phyloP scores from a whole-genome alignment of 2,113 vertebrate species.

The Corythaixoides concolor region DNA sequence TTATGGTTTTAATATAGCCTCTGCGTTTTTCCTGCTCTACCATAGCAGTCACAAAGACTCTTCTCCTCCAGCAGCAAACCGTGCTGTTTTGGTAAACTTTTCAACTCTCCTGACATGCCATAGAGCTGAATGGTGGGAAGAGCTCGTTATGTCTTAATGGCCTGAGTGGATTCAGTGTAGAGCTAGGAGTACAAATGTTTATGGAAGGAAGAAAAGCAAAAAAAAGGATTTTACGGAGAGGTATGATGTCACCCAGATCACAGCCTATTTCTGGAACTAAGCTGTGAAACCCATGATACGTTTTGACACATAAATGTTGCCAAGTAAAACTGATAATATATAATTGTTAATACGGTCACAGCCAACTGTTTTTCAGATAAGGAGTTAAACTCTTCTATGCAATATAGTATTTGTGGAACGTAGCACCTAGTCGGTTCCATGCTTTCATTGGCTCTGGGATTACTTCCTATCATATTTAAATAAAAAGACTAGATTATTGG shows the following conservation, averaged over 20 bases:
- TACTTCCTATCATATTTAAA: conserved; percentile 67
- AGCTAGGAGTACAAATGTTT: conserved; percentile 35
- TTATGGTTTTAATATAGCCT: fast-evolving
- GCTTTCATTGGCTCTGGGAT: conserved; percentile 62
- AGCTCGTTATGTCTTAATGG: not conserved
- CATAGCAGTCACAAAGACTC: not conserved
- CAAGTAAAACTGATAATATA: conserved; percentile 62
- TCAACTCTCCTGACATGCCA: not conserved
- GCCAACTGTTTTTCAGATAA: conserved; percentile 50
- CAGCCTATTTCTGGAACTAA: conserved; percentile 65
- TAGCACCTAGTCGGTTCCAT: conserved; percentile 9
- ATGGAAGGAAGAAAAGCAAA: not conserved
- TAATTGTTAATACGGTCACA: conserved; percentile 6
- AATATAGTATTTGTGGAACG: conserved; percentile 59
- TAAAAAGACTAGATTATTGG: conserved; percentile 59
- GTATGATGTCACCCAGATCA: conserved; percentile 58
- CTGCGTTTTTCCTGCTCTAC: not conserved
- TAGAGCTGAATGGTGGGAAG: not conserved
- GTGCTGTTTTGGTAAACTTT: not conserved
- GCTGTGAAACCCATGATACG: conserved; percentile 19
- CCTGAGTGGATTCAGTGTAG: not conserved
- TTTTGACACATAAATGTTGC: conserved; percentile 43
- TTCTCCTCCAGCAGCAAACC: not conserved
- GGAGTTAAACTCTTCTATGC: conserved; percentile 18
- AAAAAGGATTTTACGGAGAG: not conserved